These are phyloP conservation scores for Noctilio leporinus DNA, from an alignment of 2,113 vertebrate species.

Conservation along the genomic window DNA sequence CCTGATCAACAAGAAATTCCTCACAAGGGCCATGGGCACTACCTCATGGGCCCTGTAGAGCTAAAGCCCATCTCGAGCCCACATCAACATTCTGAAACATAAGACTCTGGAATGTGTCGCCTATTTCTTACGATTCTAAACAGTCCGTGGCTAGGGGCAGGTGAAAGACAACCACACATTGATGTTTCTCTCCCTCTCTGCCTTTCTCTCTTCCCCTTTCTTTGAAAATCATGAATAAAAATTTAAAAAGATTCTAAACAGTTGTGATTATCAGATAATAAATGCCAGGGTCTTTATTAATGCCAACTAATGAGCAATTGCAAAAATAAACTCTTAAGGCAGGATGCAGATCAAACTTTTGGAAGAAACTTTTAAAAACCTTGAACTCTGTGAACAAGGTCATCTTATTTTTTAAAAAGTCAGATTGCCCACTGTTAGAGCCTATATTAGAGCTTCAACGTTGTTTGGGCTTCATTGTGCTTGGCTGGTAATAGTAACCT, in stretches of 20 bases:
- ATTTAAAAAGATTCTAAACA: not conserved
- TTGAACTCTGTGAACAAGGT: not conserved
- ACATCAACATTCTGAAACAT: not conserved
- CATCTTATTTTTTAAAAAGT: not conserved
- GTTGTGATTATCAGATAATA: not conserved
- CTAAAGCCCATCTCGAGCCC: not conserved
- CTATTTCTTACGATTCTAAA: not conserved
- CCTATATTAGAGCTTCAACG: not conserved
- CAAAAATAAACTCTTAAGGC: not conserved
- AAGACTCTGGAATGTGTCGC: not conserved
- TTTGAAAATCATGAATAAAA: too few species aligned
- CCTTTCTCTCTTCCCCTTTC: too few species aligned
- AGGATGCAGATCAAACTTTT: not conserved
- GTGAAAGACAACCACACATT: too few species aligned
- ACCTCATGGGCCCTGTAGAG: not conserved
- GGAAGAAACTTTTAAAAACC: not conserved
- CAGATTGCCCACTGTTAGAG: not conserved
- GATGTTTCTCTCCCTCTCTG: too few species aligned
- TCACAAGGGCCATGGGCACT: rapidly evolving
- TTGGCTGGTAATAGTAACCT: not conserved
- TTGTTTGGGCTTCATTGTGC: not conserved
- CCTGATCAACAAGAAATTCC: not conserved
- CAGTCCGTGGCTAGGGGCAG: too few species aligned
- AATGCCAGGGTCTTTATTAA: not conserved
- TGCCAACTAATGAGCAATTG: not conserved